These are phyloP conservation scores for Acrocephalus kingi DNA, from an alignment of 2,113 vertebrate species.

Conservation along the genomic window DNA sequence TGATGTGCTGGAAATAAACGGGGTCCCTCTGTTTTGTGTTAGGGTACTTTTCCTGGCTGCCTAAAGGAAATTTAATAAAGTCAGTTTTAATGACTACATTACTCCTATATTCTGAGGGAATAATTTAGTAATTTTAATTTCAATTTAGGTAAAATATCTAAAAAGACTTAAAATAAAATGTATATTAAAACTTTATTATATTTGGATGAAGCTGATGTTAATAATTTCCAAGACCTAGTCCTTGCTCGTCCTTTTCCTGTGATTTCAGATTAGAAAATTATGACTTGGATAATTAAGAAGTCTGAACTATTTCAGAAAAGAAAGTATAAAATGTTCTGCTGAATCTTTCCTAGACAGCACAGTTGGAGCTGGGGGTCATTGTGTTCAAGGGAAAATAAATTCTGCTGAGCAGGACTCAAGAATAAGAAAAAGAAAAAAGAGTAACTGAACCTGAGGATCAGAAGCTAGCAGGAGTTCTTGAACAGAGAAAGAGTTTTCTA, in stretches of 20 bases:
- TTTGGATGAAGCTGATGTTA: background rate
- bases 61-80: background rate
- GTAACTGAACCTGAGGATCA: background rate
- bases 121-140: background rate
- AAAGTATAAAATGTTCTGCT: background rate
- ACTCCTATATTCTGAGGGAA: background rate
- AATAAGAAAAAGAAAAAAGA: background rate
- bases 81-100: background rate
- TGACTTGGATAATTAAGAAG: constrained; percentile 1
- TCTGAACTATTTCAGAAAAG: background rate
- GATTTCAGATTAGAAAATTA: background rate
- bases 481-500: background rate
- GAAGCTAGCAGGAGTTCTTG: background rate
- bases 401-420: background rate
- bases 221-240: background rate
- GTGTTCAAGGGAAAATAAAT: background rate
- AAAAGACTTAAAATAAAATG: background rate
- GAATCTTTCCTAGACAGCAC: background rate
- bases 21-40: background rate
- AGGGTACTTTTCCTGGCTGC: background rate
- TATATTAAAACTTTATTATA: background rate
- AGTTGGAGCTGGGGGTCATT: background rate
- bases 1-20: background rate
- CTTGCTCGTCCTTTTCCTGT: background rate
- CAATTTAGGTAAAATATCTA: background rate